phyloP scores from a whole-genome alignment of 2,888 invertebrate species.

The Lycaena phlaeas region DNA sequence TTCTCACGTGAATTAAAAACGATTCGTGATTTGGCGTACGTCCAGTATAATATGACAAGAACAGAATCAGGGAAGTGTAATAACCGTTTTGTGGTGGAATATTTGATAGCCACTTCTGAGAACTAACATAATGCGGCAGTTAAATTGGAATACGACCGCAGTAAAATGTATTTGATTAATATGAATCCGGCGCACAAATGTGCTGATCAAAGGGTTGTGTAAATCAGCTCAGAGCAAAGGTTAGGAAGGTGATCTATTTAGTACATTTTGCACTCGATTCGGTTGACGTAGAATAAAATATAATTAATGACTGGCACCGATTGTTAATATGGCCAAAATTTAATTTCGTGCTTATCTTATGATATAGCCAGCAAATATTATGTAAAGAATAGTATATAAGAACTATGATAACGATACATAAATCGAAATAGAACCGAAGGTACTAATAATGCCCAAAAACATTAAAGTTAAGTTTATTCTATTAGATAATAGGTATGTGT shows the following conservation, averaged over 20 bases:
- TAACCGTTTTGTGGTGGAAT: slow-evolving; percentile 60
- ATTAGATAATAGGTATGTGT: no score
- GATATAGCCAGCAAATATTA: no score
- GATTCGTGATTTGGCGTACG: slow-evolving; percentile 43
- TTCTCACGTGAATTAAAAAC: slow-evolving; percentile 7
- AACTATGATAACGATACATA: no score
- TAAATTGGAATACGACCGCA: slow-evolving; percentile 57
- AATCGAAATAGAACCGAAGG: no score
- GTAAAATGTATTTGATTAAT: slow-evolving; percentile 69
- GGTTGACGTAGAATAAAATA: no score
- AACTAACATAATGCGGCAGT: slow-evolving; percentile 55
- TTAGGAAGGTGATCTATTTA: slow-evolving; percentile 31
- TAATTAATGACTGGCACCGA: no score
- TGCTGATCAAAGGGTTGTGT: slow-evolving; percentile 51
- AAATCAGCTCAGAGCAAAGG: slow-evolving; percentile 38
- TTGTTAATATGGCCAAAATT: no score
- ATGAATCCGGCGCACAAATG: slow-evolving; percentile 58
- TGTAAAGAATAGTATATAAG: no score
- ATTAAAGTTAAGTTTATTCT: no score
- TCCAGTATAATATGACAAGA: slow-evolving; percentile 51
- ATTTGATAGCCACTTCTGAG: slow-evolving; percentile 66
- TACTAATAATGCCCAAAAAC: no score
- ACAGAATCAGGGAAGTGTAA: slow-evolving; percentile 45
- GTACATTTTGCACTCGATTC: slow-evolving; percentile 21
- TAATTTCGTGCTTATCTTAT: no score